These are phyloP conservation scores for Pelodiscus sinensis DNA, from an alignment of 2,113 vertebrate species.

Conservation along the genomic window DNA sequence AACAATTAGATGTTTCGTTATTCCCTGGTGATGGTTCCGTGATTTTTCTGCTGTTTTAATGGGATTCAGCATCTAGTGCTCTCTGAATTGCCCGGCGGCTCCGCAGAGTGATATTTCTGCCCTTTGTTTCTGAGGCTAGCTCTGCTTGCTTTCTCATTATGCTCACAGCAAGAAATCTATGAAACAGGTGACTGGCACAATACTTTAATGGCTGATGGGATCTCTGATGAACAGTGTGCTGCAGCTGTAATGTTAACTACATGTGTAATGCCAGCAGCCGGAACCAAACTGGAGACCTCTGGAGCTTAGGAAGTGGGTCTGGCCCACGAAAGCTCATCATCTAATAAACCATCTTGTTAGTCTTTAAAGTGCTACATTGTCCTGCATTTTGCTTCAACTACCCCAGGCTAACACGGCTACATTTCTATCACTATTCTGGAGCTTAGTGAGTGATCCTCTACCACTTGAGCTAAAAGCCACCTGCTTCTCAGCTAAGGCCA, in stretches of 20 bases:
- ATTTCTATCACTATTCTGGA: too few relatives aligned
- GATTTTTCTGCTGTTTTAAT: conserved; percentile 26
- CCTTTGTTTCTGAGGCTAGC: conserved; percentile 15
- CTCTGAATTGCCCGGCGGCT: conserved; percentile 32
- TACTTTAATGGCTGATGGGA: conserved; percentile 51
- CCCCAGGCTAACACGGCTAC: too few relatives aligned
- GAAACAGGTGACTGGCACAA: conserved; percentile 59
- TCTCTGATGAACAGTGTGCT: not conserved
- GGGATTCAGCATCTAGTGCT: conserved; percentile 7
- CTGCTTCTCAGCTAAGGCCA: too few relatives aligned
- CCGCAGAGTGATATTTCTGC: conserved; percentile 29
- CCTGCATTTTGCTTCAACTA: too few relatives aligned
- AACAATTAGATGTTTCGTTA: conserved; percentile 45
- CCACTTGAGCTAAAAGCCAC: too few relatives aligned
- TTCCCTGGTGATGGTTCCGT: conserved; percentile 21
- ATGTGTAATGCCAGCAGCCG: too few relatives aligned
- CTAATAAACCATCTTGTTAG: too few relatives aligned
- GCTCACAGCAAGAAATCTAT: conserved; percentile 62
- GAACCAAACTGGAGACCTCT: too few relatives aligned
- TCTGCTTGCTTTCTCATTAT: conserved; percentile 70
- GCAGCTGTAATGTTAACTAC: not conserved
- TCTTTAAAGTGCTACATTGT: too few relatives aligned
- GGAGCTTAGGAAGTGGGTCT: too few relatives aligned
- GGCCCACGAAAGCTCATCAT: too few relatives aligned
- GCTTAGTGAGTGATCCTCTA: too few relatives aligned